Evolutionary conservation across 2,113 vertebrate species (phyloP).

Genomic region (Oncorhynchus keta): DNA sequence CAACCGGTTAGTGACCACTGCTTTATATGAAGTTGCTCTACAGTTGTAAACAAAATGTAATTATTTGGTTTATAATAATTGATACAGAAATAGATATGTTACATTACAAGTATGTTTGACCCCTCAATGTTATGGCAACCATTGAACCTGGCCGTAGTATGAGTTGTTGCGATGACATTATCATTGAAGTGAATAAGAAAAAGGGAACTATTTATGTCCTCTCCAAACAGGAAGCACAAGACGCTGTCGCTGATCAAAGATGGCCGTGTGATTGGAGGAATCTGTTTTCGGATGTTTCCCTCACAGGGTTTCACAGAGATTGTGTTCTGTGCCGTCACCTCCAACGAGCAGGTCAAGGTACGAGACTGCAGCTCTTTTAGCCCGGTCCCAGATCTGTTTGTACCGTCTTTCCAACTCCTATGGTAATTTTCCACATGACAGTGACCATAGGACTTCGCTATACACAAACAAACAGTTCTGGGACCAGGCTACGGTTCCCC

Average conservation of each 20-base stretch:
- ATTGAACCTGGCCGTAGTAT: neutral
- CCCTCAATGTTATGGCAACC: too few relatives aligned
- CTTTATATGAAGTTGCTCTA: too few relatives aligned
- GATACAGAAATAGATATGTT: too few relatives aligned
- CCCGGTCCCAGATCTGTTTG: too few relatives aligned
- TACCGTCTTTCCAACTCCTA: too few relatives aligned
- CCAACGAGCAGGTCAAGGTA: conserved; percentile 99
- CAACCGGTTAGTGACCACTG: too few relatives aligned
- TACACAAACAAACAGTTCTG: neutral
- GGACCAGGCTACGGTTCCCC: neutral
- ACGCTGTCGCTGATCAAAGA: conserved; percentile 97
- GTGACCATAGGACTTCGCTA: too few relatives aligned
- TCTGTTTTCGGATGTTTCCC: conserved; percentile 98
- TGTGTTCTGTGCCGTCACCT: conserved; percentile 98
- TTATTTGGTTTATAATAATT: too few relatives aligned
- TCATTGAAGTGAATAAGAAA: too few relatives aligned
- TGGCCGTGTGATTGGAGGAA: conserved; percentile 95
- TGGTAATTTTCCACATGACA: too few relatives aligned
- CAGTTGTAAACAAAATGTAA: too few relatives aligned
- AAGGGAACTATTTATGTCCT: conserved; percentile 21
- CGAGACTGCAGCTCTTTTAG: conserved; percentile 10
- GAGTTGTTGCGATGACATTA: neutral
- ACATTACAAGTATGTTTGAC: too few relatives aligned
- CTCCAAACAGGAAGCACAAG: conserved; percentile 90
- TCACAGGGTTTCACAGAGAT: conserved; percentile 98